Evolutionary conservation across 2,113 vertebrate species (phyloP).

Genomic region (Oreochromis niloticus): DNA sequence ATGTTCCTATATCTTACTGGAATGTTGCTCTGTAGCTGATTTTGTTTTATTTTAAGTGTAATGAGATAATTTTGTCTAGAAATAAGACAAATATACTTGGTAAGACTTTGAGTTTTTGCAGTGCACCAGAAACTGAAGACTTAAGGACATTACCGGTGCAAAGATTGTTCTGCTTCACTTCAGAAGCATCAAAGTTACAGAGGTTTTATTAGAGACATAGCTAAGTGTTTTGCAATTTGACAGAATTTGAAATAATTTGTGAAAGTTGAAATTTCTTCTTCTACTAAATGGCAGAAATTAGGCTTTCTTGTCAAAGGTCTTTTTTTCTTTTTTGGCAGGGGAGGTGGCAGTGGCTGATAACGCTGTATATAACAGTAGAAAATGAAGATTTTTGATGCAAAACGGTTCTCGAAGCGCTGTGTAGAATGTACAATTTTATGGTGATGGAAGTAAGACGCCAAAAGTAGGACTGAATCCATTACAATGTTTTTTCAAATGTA

Average conservation of each 20-base stretch:
- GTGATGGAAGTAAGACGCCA: neutral
- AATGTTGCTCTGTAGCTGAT: no score
- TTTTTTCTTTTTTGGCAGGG: neutral
- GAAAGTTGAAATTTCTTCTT: neutral
- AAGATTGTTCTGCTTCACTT: neutral
- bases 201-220: neutral
- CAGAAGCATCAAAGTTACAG: neutral
- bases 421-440: fast-evolving
- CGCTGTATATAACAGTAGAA: neutral
- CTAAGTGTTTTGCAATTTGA: neutral
- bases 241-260: neutral
- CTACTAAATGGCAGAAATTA: neutral
- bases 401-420: neutral
- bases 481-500: neutral
- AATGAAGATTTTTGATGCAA: neutral
- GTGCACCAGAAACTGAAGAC: neutral
- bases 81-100: no score
- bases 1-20: no score
- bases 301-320: neutral
- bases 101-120: no score
- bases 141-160: neutral
- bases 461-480: neutral
- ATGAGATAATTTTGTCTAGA: no score
- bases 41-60: no score
- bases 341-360: neutral